phyloP scores from a whole-genome alignment of 2,113 vertebrate genomes.

The Pandion haliaetus region DNA sequence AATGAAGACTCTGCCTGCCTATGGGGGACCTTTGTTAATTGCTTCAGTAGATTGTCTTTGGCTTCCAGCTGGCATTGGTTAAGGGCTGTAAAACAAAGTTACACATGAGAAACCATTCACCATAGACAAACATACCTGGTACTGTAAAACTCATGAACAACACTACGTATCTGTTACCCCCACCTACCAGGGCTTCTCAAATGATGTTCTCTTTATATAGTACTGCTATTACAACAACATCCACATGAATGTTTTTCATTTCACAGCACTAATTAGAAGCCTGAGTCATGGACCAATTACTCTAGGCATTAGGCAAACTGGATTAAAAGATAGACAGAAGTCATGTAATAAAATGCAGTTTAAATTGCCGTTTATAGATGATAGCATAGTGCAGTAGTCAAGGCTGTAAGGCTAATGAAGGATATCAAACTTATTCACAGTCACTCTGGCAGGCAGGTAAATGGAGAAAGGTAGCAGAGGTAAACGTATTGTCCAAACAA shows the following conservation, averaged over 20 bases:
- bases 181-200: background rate
- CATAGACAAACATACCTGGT: rapidly evolving
- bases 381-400: background rate
- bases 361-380: background rate
- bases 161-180: rapidly evolving
- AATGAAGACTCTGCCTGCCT: background rate
- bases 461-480: background rate
- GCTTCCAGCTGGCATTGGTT: background rate
- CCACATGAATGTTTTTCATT: background rate
- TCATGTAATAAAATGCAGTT: background rate
- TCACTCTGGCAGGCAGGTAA: background rate
- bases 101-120: background rate
- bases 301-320: background rate
- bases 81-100: background rate
- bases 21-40: background rate
- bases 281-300: background rate
- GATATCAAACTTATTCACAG: background rate
- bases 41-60: background rate
- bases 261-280: background rate
- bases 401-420: background rate
- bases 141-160: background rate
- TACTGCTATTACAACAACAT: background rate
- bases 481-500: background rate
- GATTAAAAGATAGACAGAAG: background rate
- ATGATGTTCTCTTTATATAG: rapidly evolving